These are phyloP conservation scores for Allacma fusca DNA, from an alignment of 2,888 invertebrate genomes.

Conservation along the genomic window DNA sequence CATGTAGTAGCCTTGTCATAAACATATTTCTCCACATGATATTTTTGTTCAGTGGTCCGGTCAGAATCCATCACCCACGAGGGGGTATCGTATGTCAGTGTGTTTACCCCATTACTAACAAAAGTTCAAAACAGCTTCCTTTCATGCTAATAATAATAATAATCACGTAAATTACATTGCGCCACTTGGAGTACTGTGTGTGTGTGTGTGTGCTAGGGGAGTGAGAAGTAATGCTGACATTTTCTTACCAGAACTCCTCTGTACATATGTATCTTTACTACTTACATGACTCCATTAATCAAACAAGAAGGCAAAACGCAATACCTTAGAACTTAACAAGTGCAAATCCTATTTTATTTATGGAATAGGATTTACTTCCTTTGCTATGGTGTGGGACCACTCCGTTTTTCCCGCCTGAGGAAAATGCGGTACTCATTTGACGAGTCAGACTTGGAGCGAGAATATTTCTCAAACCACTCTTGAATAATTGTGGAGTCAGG, in stretches of 20 bases:
- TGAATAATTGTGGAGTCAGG: too few relatives aligned
- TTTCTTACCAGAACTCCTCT: too few relatives aligned
- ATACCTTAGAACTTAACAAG: too few relatives aligned
- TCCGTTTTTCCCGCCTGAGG: background rate
- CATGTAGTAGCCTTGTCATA: background rate
- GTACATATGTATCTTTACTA: too few relatives aligned
- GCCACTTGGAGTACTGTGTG: background rate
- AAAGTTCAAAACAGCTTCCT: background rate
- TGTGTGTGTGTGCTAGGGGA: too few relatives aligned
- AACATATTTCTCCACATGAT: background rate
- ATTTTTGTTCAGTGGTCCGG: conserved; percentile 11
- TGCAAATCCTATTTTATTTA: background rate
- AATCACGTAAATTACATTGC: background rate
- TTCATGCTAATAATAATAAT: background rate
- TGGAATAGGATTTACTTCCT: background rate
- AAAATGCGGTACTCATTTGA: background rate
- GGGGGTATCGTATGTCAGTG: background rate
- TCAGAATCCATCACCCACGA: conserved; percentile 10
- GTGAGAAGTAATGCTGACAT: background rate
- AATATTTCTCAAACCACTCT: too few relatives aligned
- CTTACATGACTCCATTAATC: too few relatives aligned
- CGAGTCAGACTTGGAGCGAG: background rate
- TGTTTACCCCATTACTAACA: background rate
- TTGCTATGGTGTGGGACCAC: too few relatives aligned
- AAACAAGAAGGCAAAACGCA: too few relatives aligned